Conservation (phyloP, 2,113 vertebrate genomes). For the Micronycteris hirsuta region DNA sequence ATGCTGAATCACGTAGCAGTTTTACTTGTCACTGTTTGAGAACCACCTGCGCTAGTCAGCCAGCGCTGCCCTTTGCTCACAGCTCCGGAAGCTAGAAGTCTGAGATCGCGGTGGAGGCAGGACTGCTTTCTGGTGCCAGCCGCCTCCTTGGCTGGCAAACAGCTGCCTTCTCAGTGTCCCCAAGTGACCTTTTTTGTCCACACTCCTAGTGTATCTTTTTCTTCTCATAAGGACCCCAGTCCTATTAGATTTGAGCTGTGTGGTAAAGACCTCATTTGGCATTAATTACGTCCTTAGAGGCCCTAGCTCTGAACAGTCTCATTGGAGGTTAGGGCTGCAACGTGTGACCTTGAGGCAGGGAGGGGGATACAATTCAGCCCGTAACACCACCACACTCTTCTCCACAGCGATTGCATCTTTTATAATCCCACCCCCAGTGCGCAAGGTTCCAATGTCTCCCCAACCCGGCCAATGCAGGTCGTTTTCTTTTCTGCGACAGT, state of each 20-base stretch:
- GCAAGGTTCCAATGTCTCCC: background rate
- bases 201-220: background rate
- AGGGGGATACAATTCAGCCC: background rate
- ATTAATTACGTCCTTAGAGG: background rate
- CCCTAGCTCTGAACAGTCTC: background rate
- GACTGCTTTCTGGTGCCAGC: no score
- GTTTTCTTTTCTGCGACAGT: background rate
- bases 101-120: background rate
- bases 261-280: background rate
- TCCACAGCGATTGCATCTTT: background rate
- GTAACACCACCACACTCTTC: background rate
- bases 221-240: background rate
- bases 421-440: background rate
- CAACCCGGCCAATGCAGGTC: background rate
- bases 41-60: background rate
- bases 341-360: background rate
- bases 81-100: no score
- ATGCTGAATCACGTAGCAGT: no score
- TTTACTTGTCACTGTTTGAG: background rate
- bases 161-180: background rate
- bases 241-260: background rate
- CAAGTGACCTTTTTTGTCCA: fast-evolving
- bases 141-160: background rate
- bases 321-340: background rate
- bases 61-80: background rate